A percentile compares a stretch with the other conserved stretches of the same genome.
Conservation (phyloP, 2,888 invertebrate genomes). For the Eudemis profundana region DNA sequence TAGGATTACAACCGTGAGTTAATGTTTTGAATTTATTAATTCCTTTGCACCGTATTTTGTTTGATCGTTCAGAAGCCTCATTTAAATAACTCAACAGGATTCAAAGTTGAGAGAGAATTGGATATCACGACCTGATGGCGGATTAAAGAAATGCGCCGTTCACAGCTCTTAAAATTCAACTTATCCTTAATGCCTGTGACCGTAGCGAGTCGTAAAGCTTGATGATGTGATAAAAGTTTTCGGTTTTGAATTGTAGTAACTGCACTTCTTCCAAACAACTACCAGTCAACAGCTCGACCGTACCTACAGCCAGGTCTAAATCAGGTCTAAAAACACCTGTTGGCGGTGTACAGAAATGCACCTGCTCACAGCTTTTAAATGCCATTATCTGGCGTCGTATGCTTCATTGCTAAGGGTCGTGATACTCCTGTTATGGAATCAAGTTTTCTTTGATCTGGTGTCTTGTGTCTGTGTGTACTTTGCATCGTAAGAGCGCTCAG, state of each 20-base stretch:
- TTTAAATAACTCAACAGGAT: slow-evolving; percentile 35
- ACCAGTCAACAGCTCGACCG: no score
- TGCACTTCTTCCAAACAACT: no score
- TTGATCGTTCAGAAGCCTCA: background rate
- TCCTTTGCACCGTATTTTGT: slow-evolving; percentile 13
- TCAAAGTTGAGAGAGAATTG: slow-evolving; percentile 33
- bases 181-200: slow-evolving; percentile 10
- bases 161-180: slow-evolving; percentile 29
- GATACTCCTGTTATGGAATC: no score
- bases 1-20: background rate
- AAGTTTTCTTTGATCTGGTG: no score
- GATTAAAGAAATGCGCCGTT: slow-evolving; percentile 27
- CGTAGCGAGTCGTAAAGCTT: slow-evolving; percentile 3
- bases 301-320: no score
- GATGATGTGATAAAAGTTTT: slow-evolving; percentile 1
- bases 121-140: slow-evolving; percentile 25
- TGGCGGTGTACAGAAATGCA: background rate
- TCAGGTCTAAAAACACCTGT: no score
- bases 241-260: slow-evolving; percentile 23
- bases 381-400: no score
- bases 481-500: no score
- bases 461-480: no score
- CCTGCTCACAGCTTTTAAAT: background rate
- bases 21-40: slow-evolving; percentile 29
- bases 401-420: no score